Conservation (phyloP, 1,140 invertebrate genomes). For the Augochlora pura region DNA sequence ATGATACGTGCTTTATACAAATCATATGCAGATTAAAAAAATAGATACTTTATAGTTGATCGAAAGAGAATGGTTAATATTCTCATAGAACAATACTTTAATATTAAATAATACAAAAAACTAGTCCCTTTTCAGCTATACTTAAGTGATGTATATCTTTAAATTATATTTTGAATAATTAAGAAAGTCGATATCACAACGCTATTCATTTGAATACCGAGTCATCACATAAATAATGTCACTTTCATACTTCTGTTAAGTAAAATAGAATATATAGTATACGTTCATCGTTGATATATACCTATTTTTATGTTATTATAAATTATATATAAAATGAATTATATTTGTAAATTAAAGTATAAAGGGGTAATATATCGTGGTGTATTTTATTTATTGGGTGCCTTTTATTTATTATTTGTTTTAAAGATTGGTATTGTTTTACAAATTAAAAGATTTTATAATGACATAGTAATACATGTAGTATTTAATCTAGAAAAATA, state of each 20-base stretch:
- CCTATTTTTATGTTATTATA: slow-evolving; percentile 1
- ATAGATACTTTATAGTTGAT: slow-evolving; percentile 40
- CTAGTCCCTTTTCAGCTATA: slow-evolving; percentile 39
- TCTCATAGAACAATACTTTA: slow-evolving; percentile 31
- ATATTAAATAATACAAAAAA: slow-evolving; percentile 37
- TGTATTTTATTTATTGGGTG: neutral
- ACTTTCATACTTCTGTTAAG: slow-evolving; percentile 16
- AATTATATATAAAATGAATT: slow-evolving; percentile 10
- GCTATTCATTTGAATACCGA: slow-evolving; percentile 19
- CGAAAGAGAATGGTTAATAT: slow-evolving; percentile 38
- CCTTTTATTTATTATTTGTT: neutral
- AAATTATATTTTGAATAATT: slow-evolving; percentile 44
- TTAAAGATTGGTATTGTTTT: neutral
- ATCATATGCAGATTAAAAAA: slow-evolving; percentile 25
- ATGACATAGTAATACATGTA: neutral
- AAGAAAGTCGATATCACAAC: neutral
- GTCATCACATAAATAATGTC: slow-evolving; percentile 24
- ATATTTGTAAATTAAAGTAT: slow-evolving; percentile 2
- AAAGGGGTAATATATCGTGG: neutral
- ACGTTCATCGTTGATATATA: slow-evolving; percentile 16
- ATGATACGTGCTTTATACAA: slow-evolving; percentile 38
- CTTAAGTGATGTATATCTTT: slow-evolving; percentile 33
- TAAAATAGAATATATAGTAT: neutral
- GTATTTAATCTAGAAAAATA: neutral
- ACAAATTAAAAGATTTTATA: slow-evolving; percentile 3